These are phyloP conservation scores for Nyctibius grandis DNA, from an alignment of 2,797 vertebrate genomes.

Conservation along the genomic window DNA sequence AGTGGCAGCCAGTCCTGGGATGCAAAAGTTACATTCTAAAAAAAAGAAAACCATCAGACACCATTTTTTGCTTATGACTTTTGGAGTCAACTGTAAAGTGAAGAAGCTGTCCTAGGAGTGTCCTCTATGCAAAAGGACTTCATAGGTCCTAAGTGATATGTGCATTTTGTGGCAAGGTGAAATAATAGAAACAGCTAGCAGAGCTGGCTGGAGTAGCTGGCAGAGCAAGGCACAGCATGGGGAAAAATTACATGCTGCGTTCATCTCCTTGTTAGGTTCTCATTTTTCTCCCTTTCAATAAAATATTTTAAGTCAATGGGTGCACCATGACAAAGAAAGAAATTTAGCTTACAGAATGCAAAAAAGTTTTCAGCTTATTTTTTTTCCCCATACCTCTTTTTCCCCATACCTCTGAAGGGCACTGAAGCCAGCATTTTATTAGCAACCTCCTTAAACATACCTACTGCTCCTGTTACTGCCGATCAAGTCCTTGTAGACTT, in stretches of 20 bases:
- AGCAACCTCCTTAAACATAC: background rate
- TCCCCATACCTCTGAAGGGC: background rate
- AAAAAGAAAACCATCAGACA: background rate
- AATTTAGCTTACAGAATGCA: background rate
- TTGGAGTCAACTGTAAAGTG: background rate
- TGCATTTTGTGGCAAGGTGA: background rate
- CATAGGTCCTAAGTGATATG: rapidly evolving
- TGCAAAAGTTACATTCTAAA: background rate
- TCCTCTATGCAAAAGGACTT: background rate
- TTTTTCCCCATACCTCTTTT: background rate
- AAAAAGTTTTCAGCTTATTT: background rate
- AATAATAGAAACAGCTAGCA: background rate
- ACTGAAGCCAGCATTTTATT: background rate
- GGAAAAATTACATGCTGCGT: background rate
- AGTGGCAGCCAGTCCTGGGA: background rate
- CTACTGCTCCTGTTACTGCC: background rate
- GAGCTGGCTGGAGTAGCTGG: background rate
- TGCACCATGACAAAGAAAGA: background rate
- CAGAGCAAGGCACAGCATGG: background rate
- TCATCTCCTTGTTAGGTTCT: background rate
- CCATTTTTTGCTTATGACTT: background rate
- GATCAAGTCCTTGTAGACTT: background rate
- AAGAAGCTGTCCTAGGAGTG: background rate
- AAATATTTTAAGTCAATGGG: background rate
- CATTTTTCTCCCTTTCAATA: background rate